Evolutionary conservation across 2,797 vertebrate species (phyloP).

Genomic region (Acanthurus lineatus): DNA sequence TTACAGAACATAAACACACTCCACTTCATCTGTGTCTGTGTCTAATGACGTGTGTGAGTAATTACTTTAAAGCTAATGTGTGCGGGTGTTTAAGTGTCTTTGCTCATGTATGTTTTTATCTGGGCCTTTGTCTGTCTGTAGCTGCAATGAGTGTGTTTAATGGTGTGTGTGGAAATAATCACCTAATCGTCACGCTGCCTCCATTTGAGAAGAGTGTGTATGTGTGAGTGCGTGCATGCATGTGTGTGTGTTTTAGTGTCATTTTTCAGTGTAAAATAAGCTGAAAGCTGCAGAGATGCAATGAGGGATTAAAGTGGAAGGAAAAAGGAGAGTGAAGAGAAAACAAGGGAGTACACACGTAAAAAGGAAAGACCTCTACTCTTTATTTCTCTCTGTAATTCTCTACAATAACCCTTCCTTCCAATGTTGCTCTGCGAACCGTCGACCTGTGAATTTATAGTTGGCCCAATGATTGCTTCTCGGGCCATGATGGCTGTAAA

Average conservation of each 20-base stretch:
- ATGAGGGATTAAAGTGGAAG: constrained; percentile 31
- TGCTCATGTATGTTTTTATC: constrained; percentile 81
- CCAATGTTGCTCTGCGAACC: constrained; percentile 79
- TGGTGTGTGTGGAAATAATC: constrained; percentile 84
- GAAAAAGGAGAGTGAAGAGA: constrained; percentile 28
- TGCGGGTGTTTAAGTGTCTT: constrained; percentile 77
- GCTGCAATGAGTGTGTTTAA: constrained; percentile 82
- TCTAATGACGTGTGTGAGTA: constrained; percentile 84
- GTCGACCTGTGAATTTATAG: constrained; percentile 87
- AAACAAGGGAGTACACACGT: constrained; percentile 41
- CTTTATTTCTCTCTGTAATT: constrained; percentile 77
- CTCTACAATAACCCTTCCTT: constrained; percentile 84
- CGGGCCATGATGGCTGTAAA: constrained; percentile 87
- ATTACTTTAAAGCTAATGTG: constrained; percentile 77
- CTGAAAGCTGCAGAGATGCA: constrained; percentile 51
- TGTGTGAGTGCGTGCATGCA: constrained; percentile 43
- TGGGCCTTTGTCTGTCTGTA: constrained; percentile 76
- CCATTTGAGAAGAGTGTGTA: constrained; percentile 68
- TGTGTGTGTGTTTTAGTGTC: constrained; percentile 22
- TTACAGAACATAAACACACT: constrained; percentile 78
- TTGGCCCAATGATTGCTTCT: constrained; percentile 88
- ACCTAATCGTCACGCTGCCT: constrained; percentile 77
- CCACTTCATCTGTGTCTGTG: constrained; percentile 79
- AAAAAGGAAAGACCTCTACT: constrained; percentile 48
- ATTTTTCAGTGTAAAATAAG: constrained; percentile 60